Conservation (phyloP, 1,140 invertebrate genomes). For the Pseudoatta argentina region DNA sequence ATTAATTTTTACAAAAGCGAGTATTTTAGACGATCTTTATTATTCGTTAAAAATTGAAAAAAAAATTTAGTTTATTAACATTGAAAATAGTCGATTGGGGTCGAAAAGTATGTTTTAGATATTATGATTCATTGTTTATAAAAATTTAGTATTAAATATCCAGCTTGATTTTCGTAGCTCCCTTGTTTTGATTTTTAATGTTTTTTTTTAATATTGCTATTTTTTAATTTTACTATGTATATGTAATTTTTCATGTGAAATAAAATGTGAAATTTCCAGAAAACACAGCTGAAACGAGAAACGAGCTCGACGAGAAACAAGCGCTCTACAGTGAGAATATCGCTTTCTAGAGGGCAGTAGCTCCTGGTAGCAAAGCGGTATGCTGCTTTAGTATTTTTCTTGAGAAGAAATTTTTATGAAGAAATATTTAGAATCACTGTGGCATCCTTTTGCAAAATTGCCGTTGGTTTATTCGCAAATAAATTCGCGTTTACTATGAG, state of each 20-base stretch:
- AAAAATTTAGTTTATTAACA: too few relatives aligned
- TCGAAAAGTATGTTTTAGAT: too few relatives aligned
- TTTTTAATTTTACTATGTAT: neutral
- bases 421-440: neutral
- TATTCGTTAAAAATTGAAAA: too few relatives aligned
- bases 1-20: too few relatives aligned
- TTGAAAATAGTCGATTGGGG: too few relatives aligned
- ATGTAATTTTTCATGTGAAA: slow-evolving; percentile 10
- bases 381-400: neutral
- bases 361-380: neutral
- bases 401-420: slow-evolving; percentile 7
- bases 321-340: neutral
- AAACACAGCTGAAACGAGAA: neutral
- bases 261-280: neutral
- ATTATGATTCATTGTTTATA: too few relatives aligned
- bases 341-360: slow-evolving; percentile 67
- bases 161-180: too few relatives aligned
- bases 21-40: too few relatives aligned
- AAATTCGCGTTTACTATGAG: slow-evolving; percentile 51
- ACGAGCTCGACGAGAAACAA: slow-evolving; percentile 1
- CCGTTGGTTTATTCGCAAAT: slow-evolving; percentile 34
- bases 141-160: too few relatives aligned
- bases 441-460: slow-evolving; percentile 19
- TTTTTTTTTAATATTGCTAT: neutral
- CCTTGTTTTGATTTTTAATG: too few relatives aligned